Percentiles rank a stretch among this genome's conserved stretches.
phyloP scores from a whole-genome alignment of 1,140 invertebrate species.

The Heliothis virescens region DNA sequence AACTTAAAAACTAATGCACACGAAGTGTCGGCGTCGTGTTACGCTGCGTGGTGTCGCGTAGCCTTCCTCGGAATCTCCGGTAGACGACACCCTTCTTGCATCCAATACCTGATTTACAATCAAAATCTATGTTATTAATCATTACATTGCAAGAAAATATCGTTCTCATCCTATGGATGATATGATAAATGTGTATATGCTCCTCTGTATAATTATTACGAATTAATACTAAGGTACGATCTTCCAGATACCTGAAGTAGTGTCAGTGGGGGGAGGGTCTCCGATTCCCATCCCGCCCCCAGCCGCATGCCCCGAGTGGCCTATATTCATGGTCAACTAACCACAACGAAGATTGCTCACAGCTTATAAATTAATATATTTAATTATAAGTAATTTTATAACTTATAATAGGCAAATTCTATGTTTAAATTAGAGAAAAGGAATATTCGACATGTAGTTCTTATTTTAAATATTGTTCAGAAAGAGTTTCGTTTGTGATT shows the following conservation, averaged over 20 bases:
- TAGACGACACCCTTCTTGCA: too few species aligned
- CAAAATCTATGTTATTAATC: too few species aligned
- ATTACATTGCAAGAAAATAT: too few species aligned
- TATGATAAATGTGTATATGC: too few species aligned
- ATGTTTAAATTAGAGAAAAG: background rate
- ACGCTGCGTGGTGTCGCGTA: too few species aligned
- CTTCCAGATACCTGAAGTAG: slow-evolving; percentile 76
- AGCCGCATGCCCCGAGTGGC: slow-evolving; percentile 78
- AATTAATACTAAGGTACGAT: too few species aligned
- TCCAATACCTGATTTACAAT: too few species aligned
- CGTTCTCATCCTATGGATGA: too few species aligned
- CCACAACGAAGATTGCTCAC: slow-evolving; percentile 18
- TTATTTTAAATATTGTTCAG: slow-evolving; percentile 4
- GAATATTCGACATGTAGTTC: slow-evolving; percentile 1
- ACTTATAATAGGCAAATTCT: background rate
- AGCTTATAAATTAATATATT: slow-evolving; percentile 18
- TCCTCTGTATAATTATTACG: too few species aligned
- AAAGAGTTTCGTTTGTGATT: slow-evolving; percentile 41
- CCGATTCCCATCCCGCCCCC: slow-evolving; percentile 76
- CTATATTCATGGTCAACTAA: slow-evolving; percentile 81
- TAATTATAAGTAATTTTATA: background rate
- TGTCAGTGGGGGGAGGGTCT: slow-evolving; percentile 77
- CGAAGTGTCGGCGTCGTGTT: too few species aligned
- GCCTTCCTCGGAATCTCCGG: too few species aligned
- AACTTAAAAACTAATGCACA: too few species aligned